Conservation (phyloP, 2,888 invertebrate species). For the Diaphora mendica region DNA sequence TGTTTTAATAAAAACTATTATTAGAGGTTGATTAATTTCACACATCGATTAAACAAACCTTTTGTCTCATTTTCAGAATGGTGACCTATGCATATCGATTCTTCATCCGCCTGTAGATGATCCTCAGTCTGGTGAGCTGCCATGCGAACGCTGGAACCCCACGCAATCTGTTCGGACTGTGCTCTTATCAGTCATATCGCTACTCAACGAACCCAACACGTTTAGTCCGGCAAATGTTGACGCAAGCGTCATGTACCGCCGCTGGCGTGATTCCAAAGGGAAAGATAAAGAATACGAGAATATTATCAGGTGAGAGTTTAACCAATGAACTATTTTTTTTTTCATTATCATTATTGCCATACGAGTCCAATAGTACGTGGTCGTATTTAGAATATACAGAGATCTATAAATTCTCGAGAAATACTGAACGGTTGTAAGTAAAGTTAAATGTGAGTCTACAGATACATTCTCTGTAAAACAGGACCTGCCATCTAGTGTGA, state of each 20-base stretch:
- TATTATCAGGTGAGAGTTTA: constrained; percentile 93
- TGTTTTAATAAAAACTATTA: not conserved
- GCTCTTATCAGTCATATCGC: constrained; percentile 98
- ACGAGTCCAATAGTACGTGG: not conserved
- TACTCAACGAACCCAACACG: constrained; percentile 99
- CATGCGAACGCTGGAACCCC: constrained; percentile 99
- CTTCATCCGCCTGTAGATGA: constrained; percentile 99
- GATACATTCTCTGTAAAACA: not conserved
- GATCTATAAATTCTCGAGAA: not conserved
- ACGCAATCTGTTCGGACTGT: constrained; percentile 99
- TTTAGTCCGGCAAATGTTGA: constrained; percentile 99
- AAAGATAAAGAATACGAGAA: constrained; percentile 99
- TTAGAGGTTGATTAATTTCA: too few relatives aligned
- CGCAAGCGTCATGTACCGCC: constrained; percentile 99
- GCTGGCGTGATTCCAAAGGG: constrained; percentile 99
- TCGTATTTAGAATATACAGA: not conserved
- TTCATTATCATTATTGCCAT: not conserved
- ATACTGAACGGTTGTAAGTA: not conserved
- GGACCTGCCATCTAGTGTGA: not conserved
- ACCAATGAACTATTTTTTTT: not conserved
- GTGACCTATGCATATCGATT: constrained; percentile 99
- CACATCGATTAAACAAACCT: not conserved
- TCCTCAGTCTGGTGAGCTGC: constrained; percentile 99
- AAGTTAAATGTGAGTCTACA: not conserved
- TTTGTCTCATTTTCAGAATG: constrained; percentile 90